Evolutionary conservation across 1,140 invertebrate genomes (phyloP).

Genomic region (Diorhabda carinulata): DNA sequence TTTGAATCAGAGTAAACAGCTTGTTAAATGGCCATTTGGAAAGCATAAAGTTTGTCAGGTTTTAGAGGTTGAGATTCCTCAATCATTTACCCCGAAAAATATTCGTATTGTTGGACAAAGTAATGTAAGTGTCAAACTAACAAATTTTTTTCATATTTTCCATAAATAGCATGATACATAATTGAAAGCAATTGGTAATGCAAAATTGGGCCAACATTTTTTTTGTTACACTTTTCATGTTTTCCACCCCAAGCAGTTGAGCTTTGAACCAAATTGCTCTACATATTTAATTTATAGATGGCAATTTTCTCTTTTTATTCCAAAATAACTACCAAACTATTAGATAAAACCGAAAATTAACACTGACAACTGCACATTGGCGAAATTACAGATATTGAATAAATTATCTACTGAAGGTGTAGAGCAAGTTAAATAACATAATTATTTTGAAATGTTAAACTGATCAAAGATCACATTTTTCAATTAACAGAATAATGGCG

Average conservation of each 20-base stretch:
- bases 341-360: too few relatives aligned
- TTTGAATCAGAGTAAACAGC: slow-evolving; percentile 11
- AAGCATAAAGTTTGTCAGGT: slow-evolving; percentile 35
- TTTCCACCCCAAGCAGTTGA: background rate
- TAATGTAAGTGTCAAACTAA: slow-evolving; percentile 28
- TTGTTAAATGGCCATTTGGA: slow-evolving; percentile 35
- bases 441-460: too few relatives aligned
- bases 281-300: too few relatives aligned
- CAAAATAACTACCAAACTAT: too few relatives aligned
- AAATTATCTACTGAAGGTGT: too few relatives aligned
- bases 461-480: too few relatives aligned
- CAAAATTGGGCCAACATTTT: background rate
- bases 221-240: background rate
- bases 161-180: background rate
- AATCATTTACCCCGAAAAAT: slow-evolving; percentile 27
- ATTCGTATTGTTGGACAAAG: slow-evolving; percentile 34
- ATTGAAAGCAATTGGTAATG: background rate
- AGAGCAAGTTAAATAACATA: too few relatives aligned
- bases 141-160: background rate
- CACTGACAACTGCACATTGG: too few relatives aligned
- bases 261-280: too few relatives aligned
- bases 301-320: too few relatives aligned
- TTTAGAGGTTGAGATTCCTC: slow-evolving; percentile 34
- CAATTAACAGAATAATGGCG: too few relatives aligned
- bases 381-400: too few relatives aligned